Evolutionary conservation across 2,113 vertebrate species (phyloP).

Genomic region (Bos indicus): DNA sequence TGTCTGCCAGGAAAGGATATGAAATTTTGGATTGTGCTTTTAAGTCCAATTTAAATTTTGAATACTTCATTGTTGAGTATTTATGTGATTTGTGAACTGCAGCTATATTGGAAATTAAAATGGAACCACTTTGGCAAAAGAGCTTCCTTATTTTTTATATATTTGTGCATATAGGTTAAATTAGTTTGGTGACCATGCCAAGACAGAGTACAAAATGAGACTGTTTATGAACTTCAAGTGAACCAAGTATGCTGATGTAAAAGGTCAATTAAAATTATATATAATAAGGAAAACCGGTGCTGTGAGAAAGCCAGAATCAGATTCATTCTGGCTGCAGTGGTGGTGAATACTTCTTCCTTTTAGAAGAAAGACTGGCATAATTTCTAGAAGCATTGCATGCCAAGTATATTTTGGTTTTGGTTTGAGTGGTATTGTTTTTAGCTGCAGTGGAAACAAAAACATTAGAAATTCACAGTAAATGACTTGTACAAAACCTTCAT

Average conservation of each 20-base stretch:
- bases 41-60: neutral
- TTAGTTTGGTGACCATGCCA: neutral
- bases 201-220: neutral
- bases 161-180: neutral
- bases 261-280: neutral
- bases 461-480: neutral
- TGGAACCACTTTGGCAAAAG: neutral
- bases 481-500: neutral
- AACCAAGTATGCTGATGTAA: neutral
- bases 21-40: neutral
- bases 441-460: neutral
- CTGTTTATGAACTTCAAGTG: neutral
- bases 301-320: neutral
- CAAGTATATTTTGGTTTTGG: neutral
- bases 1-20: neutral
- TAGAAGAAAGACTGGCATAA: neutral
- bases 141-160: neutral
- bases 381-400: neutral
- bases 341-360: accelerated
- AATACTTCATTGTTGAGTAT: neutral
- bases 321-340: neutral
- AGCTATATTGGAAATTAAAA: neutral
- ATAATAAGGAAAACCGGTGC: neutral
- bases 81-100: neutral
- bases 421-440: neutral